Conservation (phyloP, 1,140 invertebrate species). For the Diachasmimorpha longicaudata region DNA sequence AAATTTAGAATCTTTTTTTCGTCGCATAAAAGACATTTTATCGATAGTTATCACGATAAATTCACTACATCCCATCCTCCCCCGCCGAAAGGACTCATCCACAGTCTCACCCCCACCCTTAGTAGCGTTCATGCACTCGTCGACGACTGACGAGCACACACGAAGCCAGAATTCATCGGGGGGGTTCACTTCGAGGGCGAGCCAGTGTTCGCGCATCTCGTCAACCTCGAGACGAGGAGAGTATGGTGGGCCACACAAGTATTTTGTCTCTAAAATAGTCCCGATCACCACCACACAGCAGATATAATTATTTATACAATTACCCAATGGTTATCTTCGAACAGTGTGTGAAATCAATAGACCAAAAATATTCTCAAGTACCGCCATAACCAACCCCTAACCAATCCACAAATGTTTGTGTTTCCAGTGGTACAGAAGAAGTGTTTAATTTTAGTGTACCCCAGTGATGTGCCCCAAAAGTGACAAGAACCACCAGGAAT, state of each 20-base stretch:
- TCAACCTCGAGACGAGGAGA: conserved; percentile 16
- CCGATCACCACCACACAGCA: background rate
- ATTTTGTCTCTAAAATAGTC: background rate
- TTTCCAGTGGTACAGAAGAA: background rate
- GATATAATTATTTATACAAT: background rate
- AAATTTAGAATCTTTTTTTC: background rate
- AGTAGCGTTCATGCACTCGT: background rate
- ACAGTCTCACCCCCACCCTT: conserved; percentile 8
- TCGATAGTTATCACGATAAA: background rate
- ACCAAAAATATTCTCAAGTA: background rate
- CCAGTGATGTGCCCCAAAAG: too few relatives aligned
- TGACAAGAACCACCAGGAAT: background rate
- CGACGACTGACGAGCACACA: conserved; percentile 35
- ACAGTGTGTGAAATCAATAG: background rate
- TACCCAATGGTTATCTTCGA: background rate
- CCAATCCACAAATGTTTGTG: background rate
- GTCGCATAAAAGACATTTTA: too few relatives aligned
- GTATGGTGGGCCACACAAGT: conserved; percentile 10
- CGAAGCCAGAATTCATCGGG: conserved; percentile 17
- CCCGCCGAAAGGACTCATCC: conserved; percentile 36
- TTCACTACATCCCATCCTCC: background rate
- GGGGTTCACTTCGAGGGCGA: conserved; percentile 24
- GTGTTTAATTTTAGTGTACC: background rate
- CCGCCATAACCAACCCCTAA: background rate
- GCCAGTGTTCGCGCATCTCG: conserved; percentile 32